These are phyloP conservation scores for Mesoligia furuncula DNA, from an alignment of 2,888 invertebrate genomes.

Conservation along the genomic window DNA sequence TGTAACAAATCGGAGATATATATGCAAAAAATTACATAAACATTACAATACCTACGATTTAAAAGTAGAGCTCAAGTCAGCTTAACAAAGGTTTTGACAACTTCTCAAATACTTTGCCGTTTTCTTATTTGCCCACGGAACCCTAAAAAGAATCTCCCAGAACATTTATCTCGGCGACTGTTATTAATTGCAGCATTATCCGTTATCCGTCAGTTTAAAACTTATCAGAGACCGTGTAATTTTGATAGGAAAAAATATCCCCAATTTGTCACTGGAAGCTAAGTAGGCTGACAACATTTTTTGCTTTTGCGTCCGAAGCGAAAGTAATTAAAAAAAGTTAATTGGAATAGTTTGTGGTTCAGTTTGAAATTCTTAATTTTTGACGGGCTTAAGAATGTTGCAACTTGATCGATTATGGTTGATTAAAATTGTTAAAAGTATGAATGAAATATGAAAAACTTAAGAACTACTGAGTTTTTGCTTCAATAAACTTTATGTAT, in stretches of 20 bases:
- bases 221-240: constrained; percentile 78
- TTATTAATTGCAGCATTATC: constrained; percentile 81
- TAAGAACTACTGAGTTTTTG: background rate
- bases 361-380: constrained; percentile 61
- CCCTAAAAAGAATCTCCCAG: constrained; percentile 48
- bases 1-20: too few species aligned
- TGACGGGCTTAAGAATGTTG: constrained; percentile 43
- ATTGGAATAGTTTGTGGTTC: constrained; percentile 70
- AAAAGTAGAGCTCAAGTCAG: background rate
- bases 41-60: too few species aligned
- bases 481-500: background rate
- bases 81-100: background rate
- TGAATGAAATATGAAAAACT: background rate
- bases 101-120: background rate
- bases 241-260: constrained; percentile 71
- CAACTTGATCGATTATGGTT: constrained; percentile 39
- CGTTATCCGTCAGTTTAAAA: constrained; percentile 74
- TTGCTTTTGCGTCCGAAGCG: constrained; percentile 66
- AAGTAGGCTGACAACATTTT: constrained; percentile 72
- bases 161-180: constrained; percentile 73
- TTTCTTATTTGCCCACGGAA: constrained; percentile 1
- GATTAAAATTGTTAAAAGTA: background rate
- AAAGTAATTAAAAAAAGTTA: constrained; percentile 78
- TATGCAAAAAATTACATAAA: too few species aligned
- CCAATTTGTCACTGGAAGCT: constrained; percentile 78